Evolutionary conservation across 1,140 invertebrate genomes (phyloP), one percentile per base, ranked within the genome.

Genomic region (Liolophura sinensis): DNA sequence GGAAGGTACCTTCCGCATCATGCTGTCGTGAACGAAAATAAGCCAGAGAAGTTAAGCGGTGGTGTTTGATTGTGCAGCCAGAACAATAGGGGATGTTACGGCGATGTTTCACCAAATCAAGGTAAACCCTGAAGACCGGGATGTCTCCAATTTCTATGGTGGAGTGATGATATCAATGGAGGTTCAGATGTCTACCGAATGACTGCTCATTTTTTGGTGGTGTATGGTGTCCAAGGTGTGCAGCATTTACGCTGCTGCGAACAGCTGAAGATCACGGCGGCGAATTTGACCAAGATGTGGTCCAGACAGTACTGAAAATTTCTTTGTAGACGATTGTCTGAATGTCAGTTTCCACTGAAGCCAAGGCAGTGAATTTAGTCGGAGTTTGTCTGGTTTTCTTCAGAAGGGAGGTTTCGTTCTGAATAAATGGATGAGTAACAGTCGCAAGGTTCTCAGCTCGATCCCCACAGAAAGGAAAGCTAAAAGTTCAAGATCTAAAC

Each of bases 71-170:
- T 55, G 64, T 15, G 55, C 15, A 14, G 64, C 78, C 7, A 74
- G 73, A 6, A 47, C 82, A 15, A 64, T 59, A 11, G 73, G 68
- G 3, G 75, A 80, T 64, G 73, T 81, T 5, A 66, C 73, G 49
- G n/a, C 27, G 0, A 80, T 80, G 78, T 79, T 77, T 31, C 64
- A 78, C 31, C 74, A 76, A 48, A 59, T 78, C 31, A 58, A 56
- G 14, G 67, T 54, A 14, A 4, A 27, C 22, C 20, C 18, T 47
- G 47, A 54, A n/a, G n/a, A n/a, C n/a, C n/a, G n/a, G n/a, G n/a
- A n/a, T n/a, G n/a, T n/a, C 49, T 76, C 1, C 24, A 67, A 50
- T 76, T 76, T 49, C 61, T 76, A 15, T 74, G 69, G 69, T 73
- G 67, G 67, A 61, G 71, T 15, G 47, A 63, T 25, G 62, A 49